Conservation (phyloP, 2,113 vertebrate genomes). For the human (Homo sapiens) region DNA sequence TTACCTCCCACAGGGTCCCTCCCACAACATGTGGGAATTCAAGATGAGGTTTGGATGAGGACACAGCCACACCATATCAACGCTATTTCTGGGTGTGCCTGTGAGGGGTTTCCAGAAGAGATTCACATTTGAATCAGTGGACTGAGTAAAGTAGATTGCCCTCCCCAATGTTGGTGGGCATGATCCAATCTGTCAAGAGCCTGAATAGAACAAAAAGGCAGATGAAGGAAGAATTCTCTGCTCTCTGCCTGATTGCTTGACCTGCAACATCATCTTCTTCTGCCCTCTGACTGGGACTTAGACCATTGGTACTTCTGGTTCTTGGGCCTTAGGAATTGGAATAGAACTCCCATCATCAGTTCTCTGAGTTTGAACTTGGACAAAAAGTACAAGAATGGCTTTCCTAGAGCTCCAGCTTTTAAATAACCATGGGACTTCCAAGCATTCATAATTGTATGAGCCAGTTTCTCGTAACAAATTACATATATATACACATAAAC, state of each 20-base stretch:
- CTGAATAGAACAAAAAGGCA: not conserved
- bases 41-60: too few species aligned
- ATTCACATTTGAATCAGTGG: not conserved
- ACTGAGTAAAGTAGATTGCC: not conserved
- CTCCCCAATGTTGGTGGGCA: not conserved
- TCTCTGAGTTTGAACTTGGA: not conserved
- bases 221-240: not conserved
- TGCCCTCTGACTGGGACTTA: not conserved
- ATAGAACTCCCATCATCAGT: not conserved
- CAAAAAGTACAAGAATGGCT: not conserved
- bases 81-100: not conserved
- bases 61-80: too few species aligned
- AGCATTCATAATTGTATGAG: not conserved
- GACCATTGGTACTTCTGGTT: not conserved
- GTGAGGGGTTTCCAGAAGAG: not conserved
- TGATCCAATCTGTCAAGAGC: not conserved
- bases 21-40: too few species aligned
- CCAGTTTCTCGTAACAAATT: not conserved
- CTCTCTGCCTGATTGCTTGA: not conserved
- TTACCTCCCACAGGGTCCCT: too few species aligned
- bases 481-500: too few species aligned
- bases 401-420: not conserved
- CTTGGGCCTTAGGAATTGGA: not conserved
- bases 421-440: not conserved
- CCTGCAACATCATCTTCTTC: not conserved